These are phyloP conservation scores for Ichneumoninae sp. DNA, from an alignment of 2,888 invertebrate species.

Conservation along the genomic window DNA sequence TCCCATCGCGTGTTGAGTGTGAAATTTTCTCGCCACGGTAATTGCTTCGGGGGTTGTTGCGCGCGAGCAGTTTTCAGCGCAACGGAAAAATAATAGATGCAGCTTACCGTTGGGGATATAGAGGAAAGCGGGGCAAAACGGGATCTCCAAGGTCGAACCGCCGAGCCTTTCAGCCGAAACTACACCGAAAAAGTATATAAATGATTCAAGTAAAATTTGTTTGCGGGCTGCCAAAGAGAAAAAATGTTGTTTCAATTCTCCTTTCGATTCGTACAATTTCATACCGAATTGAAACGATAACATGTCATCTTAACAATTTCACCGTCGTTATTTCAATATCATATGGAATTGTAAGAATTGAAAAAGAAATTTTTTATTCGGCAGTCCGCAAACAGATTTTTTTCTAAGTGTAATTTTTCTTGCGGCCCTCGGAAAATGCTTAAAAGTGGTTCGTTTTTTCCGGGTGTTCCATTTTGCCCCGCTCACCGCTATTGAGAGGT, in stretches of 20 bases:
- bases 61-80: background rate
- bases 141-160: background rate
- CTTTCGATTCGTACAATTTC: too few relatives aligned
- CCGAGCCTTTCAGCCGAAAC: too few relatives aligned
- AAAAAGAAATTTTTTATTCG: too few relatives aligned
- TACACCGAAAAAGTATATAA: too few relatives aligned
- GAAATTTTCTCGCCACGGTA: constrained; percentile 30
- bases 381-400: too few relatives aligned
- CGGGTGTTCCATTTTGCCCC: background rate
- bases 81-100: constrained; percentile 31
- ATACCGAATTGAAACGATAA: too few relatives aligned
- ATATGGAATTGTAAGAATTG: too few relatives aligned
- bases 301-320: too few relatives aligned
- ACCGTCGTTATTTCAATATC: too few relatives aligned
- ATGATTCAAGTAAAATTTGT: too few relatives aligned
- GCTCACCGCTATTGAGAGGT: background rate
- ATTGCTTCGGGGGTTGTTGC: constrained; percentile 27
- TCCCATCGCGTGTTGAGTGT: constrained; percentile 13
- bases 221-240: too few relatives aligned
- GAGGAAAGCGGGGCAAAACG: background rate
- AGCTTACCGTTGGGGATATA: background rate
- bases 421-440: background rate
- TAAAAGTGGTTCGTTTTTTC: background rate
- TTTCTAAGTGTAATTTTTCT: background rate
- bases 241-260: too few relatives aligned